Evolutionary conservation across 1,140 invertebrate genomes (phyloP), one percentile per base, ranked within the genome.

Genomic region (Leucophenga varia): DNA sequence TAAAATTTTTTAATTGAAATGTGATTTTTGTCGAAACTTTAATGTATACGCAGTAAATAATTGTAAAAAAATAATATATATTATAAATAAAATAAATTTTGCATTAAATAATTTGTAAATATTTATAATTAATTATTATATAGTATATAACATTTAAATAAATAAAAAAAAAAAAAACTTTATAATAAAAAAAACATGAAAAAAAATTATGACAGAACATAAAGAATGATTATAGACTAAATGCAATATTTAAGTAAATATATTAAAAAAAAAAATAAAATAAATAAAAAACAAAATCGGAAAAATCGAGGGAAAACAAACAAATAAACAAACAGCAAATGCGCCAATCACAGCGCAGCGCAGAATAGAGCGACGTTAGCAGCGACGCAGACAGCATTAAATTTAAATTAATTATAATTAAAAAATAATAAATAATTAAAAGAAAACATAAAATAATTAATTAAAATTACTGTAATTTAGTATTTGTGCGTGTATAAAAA

Each of bases 401-500:
- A n/a, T n/a, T n/a, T n/a, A n/a, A n/a, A n/a, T n/a, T n/a, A n/a
- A n/a, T n/a, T n/a, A n/a, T n/a, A n/a, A n/a, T n/a, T n/a, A n/a
- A n/a, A n/a, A n/a, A n/a, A n/a, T n/a, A n/a, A n/a, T n/a, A 49
- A 48, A 49, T 67, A 57, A 67, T 63, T 55, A 57, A 67, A 67
- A n/a, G n/a, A n/a, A n/a, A n/a, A n/a, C n/a, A n/a, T n/a, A n/a
- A n/a, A n/a, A n/a, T n/a, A n/a, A n/a, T n/a, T n/a, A n/a, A n/a
- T n/a, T n/a, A n/a, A n/a, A n/a, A n/a, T n/a, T n/a, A n/a, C n/a
- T 54, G 12, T 65, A 61, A 25, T 25, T 25, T 25, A 65, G 61
- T 67, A 63, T 67, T 67, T 67, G 64, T 67, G 63, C 63, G 63
- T 67, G 63, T 67, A 67, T 59, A 67, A 67, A 67, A 63, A 67